Evolutionary conservation across 1,140 invertebrate genomes (phyloP), one percentile per base, ranked within the genome.

Genomic region (Nasonia giraulti): DNA sequence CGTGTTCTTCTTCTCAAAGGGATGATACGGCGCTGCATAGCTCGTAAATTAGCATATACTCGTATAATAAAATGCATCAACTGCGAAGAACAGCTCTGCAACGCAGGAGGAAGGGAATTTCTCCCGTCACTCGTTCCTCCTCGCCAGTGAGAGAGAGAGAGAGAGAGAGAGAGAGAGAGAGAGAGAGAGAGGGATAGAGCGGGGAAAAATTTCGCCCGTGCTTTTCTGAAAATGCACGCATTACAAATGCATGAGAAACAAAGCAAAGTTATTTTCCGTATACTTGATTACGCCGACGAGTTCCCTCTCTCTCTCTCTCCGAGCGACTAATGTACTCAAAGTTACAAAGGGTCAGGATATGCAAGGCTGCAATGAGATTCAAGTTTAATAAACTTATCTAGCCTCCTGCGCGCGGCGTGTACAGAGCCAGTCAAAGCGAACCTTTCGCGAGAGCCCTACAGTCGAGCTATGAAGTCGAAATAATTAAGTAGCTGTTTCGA

Each of bases 331-430:
- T 55, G 17, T 62, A n/a, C 55, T 62, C 55, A n/a, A n/a, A 62
- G 55, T 62, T 62, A 62, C 55, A 62, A 62, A 62, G 20, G 20
- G 17, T n/a, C 55, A 62, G 55, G 17, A 27, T n/a, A 62, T 62
- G 20, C 55, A n/a, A n/a, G 5, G 1, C 17, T n/a, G 69, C 69
- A 71, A 71, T 6, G 27, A 71, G 69, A 71, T 71, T 71, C 27
- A 33, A 14, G 23, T 27, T 74, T 37, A 74, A 74, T 74, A 37
- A 74, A 44, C 73, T 74, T 40, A 74, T 74, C 37, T 37, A 14
- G 20, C 2, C 14, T 12, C 27, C 20, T 6, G 33, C 14, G 14
- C 40, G 0, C 27, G 27, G 27, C 27, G 40, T 8, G 10, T 44
- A 44, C 8, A 74, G 5, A 55, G 31, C 11, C 14, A 74, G 23